Base-by-base conservation (phyloP, 2,797 vertebrate genomes). In the Pygocentrus nattereri region DNA sequence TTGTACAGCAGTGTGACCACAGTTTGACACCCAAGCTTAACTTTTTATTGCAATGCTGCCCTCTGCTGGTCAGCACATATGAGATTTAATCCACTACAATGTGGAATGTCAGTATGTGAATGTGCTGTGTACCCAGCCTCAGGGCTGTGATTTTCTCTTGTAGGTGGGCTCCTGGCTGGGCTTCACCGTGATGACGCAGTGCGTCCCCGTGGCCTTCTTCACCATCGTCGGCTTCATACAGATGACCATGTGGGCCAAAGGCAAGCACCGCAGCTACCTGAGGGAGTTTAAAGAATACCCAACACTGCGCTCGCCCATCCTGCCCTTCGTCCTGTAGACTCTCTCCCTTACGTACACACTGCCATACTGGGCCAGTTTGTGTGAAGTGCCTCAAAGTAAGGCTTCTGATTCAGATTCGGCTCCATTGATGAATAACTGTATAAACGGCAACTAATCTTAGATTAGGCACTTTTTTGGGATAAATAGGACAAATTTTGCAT, bases 171-270 rank as follows among this genome's bases (percentile, higher is more conserved):
- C 96, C 81, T 98, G 97, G 97, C 92, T 98, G 0, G 96, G 96
- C 83, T 97, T 98, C 89, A 95, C 96, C 4, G 91, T 97, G 88
- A 97, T 98, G 97, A 98, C 97, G 8, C 97, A 98, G 92, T 98
- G 97, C 86, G 92, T 98, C 65, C 97, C 97, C 13, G 97, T 97
- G 87, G 96, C 96, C 34, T 95, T 97, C 85, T 97, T 98, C 92
- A 95, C 96, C 11, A 80, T 97, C 12, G 96, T 97, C 88, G 97
- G 95, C 86, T 98, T 98, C 85, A 90, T 96, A 86, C 97, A 97
- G 92, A 98, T 98, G 97, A 95, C 96, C 0, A 96, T 98, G 85
- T 98, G 97, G 97, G 97, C 97, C 83, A 96, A 95, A 90, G 96
- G 97, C 79, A 98, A 98, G 89, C 97, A 98, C 84, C 95, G 95